Conservation (phyloP, 2,888 invertebrate genomes). For the Patella ulyssiponensis region DNA sequence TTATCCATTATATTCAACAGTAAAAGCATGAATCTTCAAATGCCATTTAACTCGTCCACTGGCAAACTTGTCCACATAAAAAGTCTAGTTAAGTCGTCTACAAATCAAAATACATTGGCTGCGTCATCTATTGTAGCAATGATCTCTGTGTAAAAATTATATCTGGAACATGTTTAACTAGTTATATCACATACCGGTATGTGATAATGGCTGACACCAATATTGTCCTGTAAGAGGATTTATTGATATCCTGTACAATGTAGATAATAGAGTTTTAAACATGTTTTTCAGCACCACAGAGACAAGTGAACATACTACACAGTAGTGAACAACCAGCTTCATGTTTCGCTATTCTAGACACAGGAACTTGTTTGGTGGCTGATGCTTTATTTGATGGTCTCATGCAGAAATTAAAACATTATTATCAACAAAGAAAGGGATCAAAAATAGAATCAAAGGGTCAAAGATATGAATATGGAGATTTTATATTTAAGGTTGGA, state of each 20-base stretch:
- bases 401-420: constrained; percentile 86
- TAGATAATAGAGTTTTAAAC: not conserved
- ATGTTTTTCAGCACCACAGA: constrained; percentile 78
- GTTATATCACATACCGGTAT: too few species aligned
- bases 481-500: constrained; percentile 94
- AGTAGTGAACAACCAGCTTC: constrained; percentile 96
- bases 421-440: constrained; percentile 88
- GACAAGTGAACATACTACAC: constrained; percentile 92
- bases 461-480: constrained; percentile 78
- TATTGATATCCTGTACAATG: not conserved
- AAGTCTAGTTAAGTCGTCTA: too few species aligned
- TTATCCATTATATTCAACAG: too few species aligned
- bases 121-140: too few species aligned
- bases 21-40: too few species aligned
- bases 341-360: constrained; percentile 90
- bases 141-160: too few species aligned
- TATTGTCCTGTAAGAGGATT: too few species aligned
- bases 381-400: constrained; percentile 92
- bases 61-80: too few species aligned
- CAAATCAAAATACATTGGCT: too few species aligned
- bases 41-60: too few species aligned
- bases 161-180: too few species aligned
- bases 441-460: constrained; percentile 84
- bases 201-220: too few species aligned
- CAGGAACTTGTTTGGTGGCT: constrained; percentile 88